These are phyloP conservation scores for Troides oblongomaculatus DNA, from an alignment of 2,888 invertebrate genomes.

Conservation along the genomic window DNA sequence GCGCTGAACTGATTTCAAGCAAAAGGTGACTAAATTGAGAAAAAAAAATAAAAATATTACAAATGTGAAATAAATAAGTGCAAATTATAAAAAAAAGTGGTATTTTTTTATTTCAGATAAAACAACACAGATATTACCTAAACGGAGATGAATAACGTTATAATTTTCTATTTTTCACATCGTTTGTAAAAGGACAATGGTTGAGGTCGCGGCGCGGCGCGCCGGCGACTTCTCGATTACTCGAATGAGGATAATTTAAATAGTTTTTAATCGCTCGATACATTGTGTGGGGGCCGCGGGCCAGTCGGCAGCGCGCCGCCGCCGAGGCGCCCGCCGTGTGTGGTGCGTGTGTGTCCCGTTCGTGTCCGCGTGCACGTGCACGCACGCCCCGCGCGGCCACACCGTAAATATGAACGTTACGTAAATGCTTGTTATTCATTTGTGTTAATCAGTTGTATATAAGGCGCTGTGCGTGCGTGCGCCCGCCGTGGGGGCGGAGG, in stretches of 20 bases:
- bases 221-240: slow-evolving; percentile 9
- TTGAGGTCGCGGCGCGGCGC: neutral
- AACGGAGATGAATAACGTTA: no score
- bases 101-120: no score
- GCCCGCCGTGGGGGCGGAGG: neutral
- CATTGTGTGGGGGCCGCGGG: slow-evolving; percentile 27
- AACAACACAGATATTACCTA: no score
- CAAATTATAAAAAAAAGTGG: no score
- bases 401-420: neutral
- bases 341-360: no score
- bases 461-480: neutral
- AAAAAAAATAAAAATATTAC: no score
- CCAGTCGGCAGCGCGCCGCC: slow-evolving; percentile 6
- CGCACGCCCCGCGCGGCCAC: neutral
- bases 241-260: slow-evolving; percentile 29
- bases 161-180: neutral
- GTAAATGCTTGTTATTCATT: neutral
- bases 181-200: neutral
- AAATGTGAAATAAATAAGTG: no score
- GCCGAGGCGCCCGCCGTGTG: neutral
- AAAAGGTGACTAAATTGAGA: no score
- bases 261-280: slow-evolving; percentile 28
- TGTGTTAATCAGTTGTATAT: slow-evolving; percentile 6
- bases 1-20: no score
- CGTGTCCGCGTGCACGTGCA: no score